These are phyloP conservation scores for Leptopilina boulardi DNA, from an alignment of 1,140 invertebrate species.

Conservation along the genomic window DNA sequence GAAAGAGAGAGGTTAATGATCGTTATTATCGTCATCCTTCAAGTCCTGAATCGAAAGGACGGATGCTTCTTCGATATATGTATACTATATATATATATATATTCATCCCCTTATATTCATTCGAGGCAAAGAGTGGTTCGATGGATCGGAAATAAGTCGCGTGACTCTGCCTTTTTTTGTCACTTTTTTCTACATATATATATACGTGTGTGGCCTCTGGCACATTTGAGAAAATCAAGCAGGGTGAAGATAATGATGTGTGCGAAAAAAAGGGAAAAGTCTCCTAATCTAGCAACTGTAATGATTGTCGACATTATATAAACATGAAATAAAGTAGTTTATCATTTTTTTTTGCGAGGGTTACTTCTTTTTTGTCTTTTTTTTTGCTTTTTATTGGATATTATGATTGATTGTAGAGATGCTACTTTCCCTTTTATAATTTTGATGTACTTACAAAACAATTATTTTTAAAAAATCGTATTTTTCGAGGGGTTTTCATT, in stretches of 20 bases:
- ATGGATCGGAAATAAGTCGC: conserved; percentile 25
- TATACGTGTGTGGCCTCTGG: background rate
- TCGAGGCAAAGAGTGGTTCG: background rate
- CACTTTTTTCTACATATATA: background rate
- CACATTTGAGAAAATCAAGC: background rate
- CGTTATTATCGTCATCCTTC: conserved; percentile 19
- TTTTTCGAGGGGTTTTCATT: too few relatives aligned
- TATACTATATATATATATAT: too few relatives aligned
- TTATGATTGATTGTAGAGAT: background rate
- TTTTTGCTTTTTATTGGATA: background rate
- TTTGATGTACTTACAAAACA: too few relatives aligned
- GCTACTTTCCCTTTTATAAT: too few relatives aligned
- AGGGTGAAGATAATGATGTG: background rate
- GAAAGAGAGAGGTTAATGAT: background rate
- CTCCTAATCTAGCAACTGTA: conserved; percentile 1
- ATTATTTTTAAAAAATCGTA: too few relatives aligned
- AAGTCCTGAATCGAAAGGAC: conserved; percentile 13
- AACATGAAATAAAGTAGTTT: background rate
- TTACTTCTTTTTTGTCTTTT: background rate
- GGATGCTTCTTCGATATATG: background rate
- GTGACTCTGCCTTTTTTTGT: conserved; percentile 23
- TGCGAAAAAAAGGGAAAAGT: background rate
- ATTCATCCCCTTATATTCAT: conserved; percentile 4
- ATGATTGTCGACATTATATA: conserved; percentile 4
- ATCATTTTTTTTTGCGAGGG: background rate